These are phyloP conservation scores for Margaritifera margaritifera DNA, from an alignment of 2,888 invertebrate genomes.

Conservation along the genomic window DNA sequence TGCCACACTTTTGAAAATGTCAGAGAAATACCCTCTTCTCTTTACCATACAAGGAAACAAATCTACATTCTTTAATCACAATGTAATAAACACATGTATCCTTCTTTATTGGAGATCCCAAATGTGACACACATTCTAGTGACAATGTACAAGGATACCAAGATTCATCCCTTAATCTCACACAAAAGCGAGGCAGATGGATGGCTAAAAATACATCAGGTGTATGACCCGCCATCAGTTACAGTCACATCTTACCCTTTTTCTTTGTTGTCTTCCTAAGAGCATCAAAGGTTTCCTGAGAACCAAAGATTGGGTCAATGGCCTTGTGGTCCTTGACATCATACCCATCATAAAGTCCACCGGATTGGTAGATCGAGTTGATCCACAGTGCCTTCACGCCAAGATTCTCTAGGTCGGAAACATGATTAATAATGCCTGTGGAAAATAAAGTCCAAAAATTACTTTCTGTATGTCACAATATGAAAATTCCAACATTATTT, in stretches of 20 bases:
- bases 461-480: background rate
- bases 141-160: too few species aligned
- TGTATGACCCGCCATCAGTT: background rate
- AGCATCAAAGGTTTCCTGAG: slow-evolving; percentile 79
- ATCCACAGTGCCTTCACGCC: slow-evolving; percentile 86
- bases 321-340: slow-evolving; percentile 85
- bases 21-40: too few species aligned
- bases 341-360: slow-evolving; percentile 82
- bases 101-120: too few species aligned
- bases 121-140: too few species aligned
- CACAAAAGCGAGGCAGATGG: too few species aligned
- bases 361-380: slow-evolving; percentile 81
- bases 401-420: slow-evolving; percentile 54
- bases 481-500: background rate
- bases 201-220: background rate
- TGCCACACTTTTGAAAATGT: too few species aligned
- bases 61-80: too few species aligned
- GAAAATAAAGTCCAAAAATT: slow-evolving; percentile 17
- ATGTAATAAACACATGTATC: too few species aligned
- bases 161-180: too few species aligned
- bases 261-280: slow-evolving; percentile 64
- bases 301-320: slow-evolving; percentile 84
- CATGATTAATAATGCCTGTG: slow-evolving; percentile 73
- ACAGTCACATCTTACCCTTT: slow-evolving; percentile 44
- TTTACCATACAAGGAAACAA: too few species aligned